These are phyloP conservation scores for Charadrius vociferus DNA, from an alignment of 2,113 vertebrate species.

Conservation along the genomic window DNA sequence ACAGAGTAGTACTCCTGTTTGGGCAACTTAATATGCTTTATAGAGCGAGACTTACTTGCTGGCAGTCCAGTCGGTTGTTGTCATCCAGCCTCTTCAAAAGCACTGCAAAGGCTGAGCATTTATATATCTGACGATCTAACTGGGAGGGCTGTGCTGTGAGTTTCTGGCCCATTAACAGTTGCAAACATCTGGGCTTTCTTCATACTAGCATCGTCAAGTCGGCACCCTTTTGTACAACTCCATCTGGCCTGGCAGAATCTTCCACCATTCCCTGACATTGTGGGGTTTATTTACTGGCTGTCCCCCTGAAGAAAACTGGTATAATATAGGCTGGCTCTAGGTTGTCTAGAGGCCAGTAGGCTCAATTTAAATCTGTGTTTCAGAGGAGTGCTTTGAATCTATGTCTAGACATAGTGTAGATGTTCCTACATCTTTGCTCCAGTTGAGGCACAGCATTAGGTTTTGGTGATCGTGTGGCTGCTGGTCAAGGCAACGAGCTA, in stretches of 20 bases:
- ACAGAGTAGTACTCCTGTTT: neutral
- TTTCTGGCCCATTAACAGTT: neutral
- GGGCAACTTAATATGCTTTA: neutral
- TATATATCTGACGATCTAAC: neutral
- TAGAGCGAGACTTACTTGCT: neutral
- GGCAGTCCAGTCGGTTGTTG: neutral
- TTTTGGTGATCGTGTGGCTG: neutral
- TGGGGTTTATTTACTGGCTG: neutral
- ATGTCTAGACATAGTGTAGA: accelerated
- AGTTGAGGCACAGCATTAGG: neutral
- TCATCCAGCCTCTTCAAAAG: conserved; percentile 15
- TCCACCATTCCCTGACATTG: neutral
- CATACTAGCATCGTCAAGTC: accelerated
- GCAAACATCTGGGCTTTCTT: neutral
- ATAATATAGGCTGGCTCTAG: neutral
- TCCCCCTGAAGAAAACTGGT: neutral
- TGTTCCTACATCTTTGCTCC: accelerated
- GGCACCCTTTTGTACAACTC: neutral
- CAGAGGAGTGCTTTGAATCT: neutral
- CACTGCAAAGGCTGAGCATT: neutral
- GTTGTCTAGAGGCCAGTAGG: neutral
- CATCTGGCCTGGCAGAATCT: neutral
- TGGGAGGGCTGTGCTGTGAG: neutral
- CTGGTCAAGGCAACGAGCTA: neutral
- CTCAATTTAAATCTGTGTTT: neutral